Conservation (phyloP, 2,888 invertebrate species). For the Hydroisotoma schaefferi region DNA sequence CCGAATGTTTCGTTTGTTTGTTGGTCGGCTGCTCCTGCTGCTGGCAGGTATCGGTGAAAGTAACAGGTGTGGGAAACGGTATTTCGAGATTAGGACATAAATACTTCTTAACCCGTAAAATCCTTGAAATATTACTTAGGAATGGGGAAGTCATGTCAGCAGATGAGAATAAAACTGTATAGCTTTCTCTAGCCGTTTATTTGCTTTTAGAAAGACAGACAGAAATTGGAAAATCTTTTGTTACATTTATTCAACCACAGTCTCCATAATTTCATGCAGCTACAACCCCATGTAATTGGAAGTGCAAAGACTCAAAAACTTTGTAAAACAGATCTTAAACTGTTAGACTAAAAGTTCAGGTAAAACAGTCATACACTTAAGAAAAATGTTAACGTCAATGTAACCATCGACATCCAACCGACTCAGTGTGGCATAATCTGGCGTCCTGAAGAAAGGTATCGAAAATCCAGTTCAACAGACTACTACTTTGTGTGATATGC, state of each 20-base stretch:
- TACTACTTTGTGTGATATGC: no score
- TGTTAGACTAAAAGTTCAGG: no score
- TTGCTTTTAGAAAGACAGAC: background rate
- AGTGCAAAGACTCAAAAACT: no score
- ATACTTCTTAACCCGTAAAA: constrained; percentile 22
- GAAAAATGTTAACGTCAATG: no score
- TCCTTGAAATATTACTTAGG: constrained; percentile 32
- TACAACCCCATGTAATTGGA: no score
- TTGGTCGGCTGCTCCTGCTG: background rate
- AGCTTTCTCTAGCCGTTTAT: background rate
- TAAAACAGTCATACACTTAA: no score
- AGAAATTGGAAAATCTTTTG: constrained; percentile 2
- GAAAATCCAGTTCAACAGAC: no score
- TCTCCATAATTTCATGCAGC: no score
- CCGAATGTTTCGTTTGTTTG: background rate
- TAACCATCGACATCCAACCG: no score
- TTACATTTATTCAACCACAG: background rate
- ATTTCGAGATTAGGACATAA: constrained; percentile 35
- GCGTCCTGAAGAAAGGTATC: no score
- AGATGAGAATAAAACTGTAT: background rate
- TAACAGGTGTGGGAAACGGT: constrained; percentile 42
- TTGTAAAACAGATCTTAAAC: no score
- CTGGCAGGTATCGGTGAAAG: constrained; percentile 17
- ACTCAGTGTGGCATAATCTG: no score
- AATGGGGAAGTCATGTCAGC: constrained; percentile 10